phyloP scores from a whole-genome alignment of 2,888 invertebrate species.

The Torymus tubicola region DNA sequence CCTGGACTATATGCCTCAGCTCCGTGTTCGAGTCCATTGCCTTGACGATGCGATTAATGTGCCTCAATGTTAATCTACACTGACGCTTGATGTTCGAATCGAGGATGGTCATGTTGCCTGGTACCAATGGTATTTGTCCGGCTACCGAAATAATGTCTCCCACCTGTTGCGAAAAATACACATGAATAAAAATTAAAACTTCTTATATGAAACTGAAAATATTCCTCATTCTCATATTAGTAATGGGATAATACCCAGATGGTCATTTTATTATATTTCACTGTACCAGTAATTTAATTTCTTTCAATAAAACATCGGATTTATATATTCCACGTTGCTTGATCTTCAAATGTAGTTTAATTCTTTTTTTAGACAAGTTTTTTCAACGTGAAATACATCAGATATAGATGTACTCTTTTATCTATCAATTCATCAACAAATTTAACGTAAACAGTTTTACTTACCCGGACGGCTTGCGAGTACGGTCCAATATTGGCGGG shows the following conservation, averaged over 20 bases:
- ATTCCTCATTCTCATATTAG: too few species aligned
- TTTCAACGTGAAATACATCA: slow-evolving; percentile 1
- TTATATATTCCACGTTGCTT: too few species aligned
- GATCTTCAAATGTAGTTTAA: too few species aligned
- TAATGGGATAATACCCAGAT: too few species aligned
- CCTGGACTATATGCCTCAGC: slow-evolving; percentile 89
- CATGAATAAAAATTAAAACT: slow-evolving; percentile 3
- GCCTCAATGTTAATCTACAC: slow-evolving; percentile 89
- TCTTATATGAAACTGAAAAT: too few species aligned
- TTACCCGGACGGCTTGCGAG: slow-evolving; percentile 92
- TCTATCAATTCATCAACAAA: background rate
- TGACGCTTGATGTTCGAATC: slow-evolving; percentile 88
- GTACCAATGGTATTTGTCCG: slow-evolving; percentile 94
- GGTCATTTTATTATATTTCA: too few species aligned
- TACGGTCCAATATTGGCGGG: slow-evolving; percentile 98
- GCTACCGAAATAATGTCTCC: slow-evolving; percentile 91
- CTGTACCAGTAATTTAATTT: too few species aligned
- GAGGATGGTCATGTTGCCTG: slow-evolving; percentile 86
- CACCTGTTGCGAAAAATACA: slow-evolving; percentile 78
- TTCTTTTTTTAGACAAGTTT: too few species aligned
- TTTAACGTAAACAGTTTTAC: slow-evolving; percentile 58
- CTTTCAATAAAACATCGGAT: too few species aligned
- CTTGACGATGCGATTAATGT: slow-evolving; percentile 88
- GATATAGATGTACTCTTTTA: background rate
- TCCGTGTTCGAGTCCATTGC: slow-evolving; percentile 88